phyloP scores from a whole-genome alignment of 2,888 invertebrate genomes.

The Tiliacea aurago region DNA sequence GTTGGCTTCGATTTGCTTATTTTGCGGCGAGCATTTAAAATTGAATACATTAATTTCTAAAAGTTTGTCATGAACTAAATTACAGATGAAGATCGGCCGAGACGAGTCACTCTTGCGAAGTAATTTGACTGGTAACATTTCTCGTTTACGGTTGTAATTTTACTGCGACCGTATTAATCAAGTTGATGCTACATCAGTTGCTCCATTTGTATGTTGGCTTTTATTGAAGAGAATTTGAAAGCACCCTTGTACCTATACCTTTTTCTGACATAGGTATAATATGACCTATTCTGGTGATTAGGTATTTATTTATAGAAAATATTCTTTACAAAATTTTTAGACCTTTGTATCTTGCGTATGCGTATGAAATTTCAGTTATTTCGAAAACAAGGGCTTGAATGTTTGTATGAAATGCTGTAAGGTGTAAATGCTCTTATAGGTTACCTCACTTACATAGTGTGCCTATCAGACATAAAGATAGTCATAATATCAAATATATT shows the following conservation, averaged over 20 bases:
- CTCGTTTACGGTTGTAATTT: constrained; percentile 69
- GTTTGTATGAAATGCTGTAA: too few relatives aligned
- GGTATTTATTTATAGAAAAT: too few relatives aligned
- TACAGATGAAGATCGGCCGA: constrained; percentile 68
- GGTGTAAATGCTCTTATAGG: too few relatives aligned
- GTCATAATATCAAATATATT: too few relatives aligned
- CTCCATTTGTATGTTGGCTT: constrained; percentile 47
- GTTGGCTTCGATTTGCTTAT: constrained; percentile 80
- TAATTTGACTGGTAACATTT: constrained; percentile 74
- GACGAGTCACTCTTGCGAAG: constrained; percentile 62
- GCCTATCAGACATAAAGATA: too few relatives aligned
- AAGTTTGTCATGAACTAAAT: constrained; percentile 75
- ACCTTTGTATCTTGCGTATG: too few relatives aligned
- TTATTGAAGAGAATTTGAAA: constrained; percentile 54
- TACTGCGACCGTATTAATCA: constrained; percentile 70
- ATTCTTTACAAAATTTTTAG: too few relatives aligned
- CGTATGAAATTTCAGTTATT: too few relatives aligned
- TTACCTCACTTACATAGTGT: too few relatives aligned
- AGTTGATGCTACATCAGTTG: constrained; percentile 65
- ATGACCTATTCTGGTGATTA: neutral
- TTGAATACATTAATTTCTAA: constrained; percentile 81
- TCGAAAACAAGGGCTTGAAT: too few relatives aligned
- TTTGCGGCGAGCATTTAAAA: constrained; percentile 75
- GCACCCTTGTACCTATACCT: constrained; percentile 5
- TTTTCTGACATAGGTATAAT: constrained; percentile 18